Conservation (phyloP, 2,888 invertebrate genomes). For the Anarsia innoxiella region DNA sequence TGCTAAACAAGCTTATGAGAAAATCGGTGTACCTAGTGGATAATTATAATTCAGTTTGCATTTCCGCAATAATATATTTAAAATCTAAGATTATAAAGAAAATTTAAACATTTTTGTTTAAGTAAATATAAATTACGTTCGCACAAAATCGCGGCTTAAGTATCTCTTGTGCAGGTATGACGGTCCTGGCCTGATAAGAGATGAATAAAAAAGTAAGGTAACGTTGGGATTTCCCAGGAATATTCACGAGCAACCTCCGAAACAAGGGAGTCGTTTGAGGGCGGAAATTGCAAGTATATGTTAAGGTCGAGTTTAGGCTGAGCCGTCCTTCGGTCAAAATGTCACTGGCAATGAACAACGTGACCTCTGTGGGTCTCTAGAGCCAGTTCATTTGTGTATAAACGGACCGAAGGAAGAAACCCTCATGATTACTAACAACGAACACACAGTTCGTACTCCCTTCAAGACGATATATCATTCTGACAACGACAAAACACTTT, state of each 20-base stretch:
- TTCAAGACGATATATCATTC: too few species aligned
- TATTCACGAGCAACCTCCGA: slow-evolving; percentile 38
- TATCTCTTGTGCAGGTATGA: slow-evolving; percentile 13
- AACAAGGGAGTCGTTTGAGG: slow-evolving; percentile 47
- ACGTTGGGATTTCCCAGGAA: slow-evolving; percentile 40
- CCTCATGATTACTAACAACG: neutral
- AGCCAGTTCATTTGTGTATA: slow-evolving; percentile 36
- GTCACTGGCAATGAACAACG: slow-evolving; percentile 46
- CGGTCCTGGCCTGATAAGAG: slow-evolving; percentile 36
- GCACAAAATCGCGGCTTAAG: slow-evolving; percentile 27
- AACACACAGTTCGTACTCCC: too few species aligned
- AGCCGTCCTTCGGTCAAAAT: slow-evolving; percentile 48
- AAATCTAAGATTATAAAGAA: too few species aligned
- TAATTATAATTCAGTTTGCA: too few species aligned
- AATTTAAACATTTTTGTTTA: too few species aligned
- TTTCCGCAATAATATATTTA: too few species aligned
- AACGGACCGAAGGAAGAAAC: neutral
- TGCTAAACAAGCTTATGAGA: slow-evolving; percentile 25
- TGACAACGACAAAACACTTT: too few species aligned
- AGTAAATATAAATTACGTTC: slow-evolving; percentile 16
- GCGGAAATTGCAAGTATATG: slow-evolving; percentile 50
- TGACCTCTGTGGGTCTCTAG: slow-evolving; percentile 33
- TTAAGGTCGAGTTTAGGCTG: slow-evolving; percentile 41
- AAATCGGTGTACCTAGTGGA: too few species aligned
- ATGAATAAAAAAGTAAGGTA: slow-evolving; percentile 50